Base-by-base conservation (phyloP, 2,797 vertebrate genomes). In the Lepus townsendii region DNA sequence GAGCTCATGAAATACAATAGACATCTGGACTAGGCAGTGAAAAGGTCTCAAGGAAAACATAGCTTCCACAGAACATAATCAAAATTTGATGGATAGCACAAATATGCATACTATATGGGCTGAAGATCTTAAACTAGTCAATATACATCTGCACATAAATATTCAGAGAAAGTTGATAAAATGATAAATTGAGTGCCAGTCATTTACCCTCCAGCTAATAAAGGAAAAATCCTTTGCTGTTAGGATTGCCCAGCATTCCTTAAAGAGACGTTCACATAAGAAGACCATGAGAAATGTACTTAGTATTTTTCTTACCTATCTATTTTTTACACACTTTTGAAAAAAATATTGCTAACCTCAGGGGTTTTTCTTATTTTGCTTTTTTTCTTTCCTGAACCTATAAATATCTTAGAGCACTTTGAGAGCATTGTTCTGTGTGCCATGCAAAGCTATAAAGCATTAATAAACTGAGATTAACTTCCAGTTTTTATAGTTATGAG, bases 381-480 rank as follows among this genome's bases (percentile, higher is more conserved):
- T 95, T 90, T 90, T 10, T 77, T 96, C 95, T 91, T 95, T 96
- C 20, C 27, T 94, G 57, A 97, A 78, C 26, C 19, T 92, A 82
- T 93, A 95, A 92, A 95, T 96, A 84, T 88, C 50, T 88, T 91
- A 91, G 38, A 68, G 75, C 57, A 83, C 27, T 94, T 91, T 90
- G 63, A 60, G 30, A 83, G 66, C 35, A 63, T 82, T 85, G 24
- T 77, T 71, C 73, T 96, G 19, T 75, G 57, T 93, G 68, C 60
- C 90, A 88, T 63, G 22, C 12, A 93, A 94, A 89, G 26, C 10
- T 87, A 66, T 82, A 62, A 89, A 90, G 30, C 52, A 87, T 91
- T 93, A 95, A 77, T 91, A 80, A 87, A 76, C 24, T 60, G 71
- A 96, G 22, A 96, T 63, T 85, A 88, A 88, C 65, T 94, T 96